Conservation (phyloP, 2,888 invertebrate species). For the Crossocerus cetratus region DNA sequence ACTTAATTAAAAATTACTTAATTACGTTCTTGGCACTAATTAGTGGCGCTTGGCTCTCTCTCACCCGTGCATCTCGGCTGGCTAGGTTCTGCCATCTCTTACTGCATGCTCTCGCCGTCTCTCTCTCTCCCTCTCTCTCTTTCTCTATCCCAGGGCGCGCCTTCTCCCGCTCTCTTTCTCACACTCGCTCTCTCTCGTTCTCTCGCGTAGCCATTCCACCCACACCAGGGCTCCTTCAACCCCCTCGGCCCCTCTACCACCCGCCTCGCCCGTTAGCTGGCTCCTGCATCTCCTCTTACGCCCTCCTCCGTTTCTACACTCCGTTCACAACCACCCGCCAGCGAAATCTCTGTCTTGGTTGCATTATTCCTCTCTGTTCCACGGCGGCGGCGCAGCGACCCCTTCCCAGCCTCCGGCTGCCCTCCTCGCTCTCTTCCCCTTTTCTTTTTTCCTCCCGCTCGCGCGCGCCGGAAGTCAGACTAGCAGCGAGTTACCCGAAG, state of each 20-base stretch:
- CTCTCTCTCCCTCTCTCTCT: constrained; percentile 33
- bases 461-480: constrained; percentile 47
- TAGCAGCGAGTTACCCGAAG: constrained; percentile 51
- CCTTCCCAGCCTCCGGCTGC: constrained; percentile 6
- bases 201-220: constrained; percentile 34
- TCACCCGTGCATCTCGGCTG: constrained; percentile 61
- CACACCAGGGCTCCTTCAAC: constrained; percentile 46
- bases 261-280: constrained; percentile 50
- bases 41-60: constrained; percentile 77
- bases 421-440: constrained; percentile 17
- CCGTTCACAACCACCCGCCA: constrained; percentile 56
- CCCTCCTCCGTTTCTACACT: constrained; percentile 61
- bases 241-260: constrained; percentile 39
- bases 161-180: constrained; percentile 6
- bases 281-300: constrained; percentile 58
- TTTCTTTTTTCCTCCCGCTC: constrained; percentile 40
- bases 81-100: constrained; percentile 53
- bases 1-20: constrained; percentile 84
- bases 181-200: constrained; percentile 39
- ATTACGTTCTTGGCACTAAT: constrained; percentile 84
- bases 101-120: constrained; percentile 38
- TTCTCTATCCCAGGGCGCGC: no score
- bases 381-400: constrained; percentile 12
- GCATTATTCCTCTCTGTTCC: constrained; percentile 55
- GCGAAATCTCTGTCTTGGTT: constrained; percentile 61